phyloP scores from a whole-genome alignment of 2,888 invertebrate species.

The Brachyptera risi region DNA sequence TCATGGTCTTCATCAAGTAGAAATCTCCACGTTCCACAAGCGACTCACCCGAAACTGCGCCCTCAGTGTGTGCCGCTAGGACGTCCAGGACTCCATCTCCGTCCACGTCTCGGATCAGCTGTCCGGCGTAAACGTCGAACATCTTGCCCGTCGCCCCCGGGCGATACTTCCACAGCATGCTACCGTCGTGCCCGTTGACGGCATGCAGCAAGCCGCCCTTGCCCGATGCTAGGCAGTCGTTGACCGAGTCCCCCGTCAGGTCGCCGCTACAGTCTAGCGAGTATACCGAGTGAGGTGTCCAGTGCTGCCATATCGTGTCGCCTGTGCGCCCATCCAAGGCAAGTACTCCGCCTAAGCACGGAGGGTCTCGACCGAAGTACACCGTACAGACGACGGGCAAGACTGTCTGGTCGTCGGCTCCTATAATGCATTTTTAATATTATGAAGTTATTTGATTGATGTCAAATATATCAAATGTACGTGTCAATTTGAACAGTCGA shows the following conservation, averaged over 20 bases:
- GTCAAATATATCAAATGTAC: too few species aligned
- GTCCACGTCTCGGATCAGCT: constrained; percentile 64
- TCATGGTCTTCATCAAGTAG: too few species aligned
- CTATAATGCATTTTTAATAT: constrained; percentile 37
- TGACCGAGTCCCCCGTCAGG: constrained; percentile 60
- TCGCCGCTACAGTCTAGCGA: constrained; percentile 68
- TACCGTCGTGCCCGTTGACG: constrained; percentile 63
- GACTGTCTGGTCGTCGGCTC: constrained; percentile 54
- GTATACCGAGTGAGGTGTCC: constrained; percentile 68
- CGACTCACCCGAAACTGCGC: neutral
- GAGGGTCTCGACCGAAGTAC: constrained; percentile 59
- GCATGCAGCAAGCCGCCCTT: constrained; percentile 49
- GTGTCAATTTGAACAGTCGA: too few species aligned
- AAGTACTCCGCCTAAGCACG: constrained; percentile 71
- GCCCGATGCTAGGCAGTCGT: constrained; percentile 70
- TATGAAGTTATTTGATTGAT: neutral
- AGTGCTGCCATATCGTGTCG: constrained; percentile 66
- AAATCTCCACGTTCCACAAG: too few species aligned
- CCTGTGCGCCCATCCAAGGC: constrained; percentile 72
- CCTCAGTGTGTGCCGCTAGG: constrained; percentile 59
- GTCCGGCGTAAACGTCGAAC: constrained; percentile 61
- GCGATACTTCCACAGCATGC: constrained; percentile 55
- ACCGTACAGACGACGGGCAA: constrained; percentile 54
- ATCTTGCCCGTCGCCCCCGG: neutral
- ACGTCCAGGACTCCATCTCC: constrained; percentile 66